phyloP scores from a whole-genome alignment of 1,140 invertebrate genomes.

The Brachionus koreanus region DNA sequence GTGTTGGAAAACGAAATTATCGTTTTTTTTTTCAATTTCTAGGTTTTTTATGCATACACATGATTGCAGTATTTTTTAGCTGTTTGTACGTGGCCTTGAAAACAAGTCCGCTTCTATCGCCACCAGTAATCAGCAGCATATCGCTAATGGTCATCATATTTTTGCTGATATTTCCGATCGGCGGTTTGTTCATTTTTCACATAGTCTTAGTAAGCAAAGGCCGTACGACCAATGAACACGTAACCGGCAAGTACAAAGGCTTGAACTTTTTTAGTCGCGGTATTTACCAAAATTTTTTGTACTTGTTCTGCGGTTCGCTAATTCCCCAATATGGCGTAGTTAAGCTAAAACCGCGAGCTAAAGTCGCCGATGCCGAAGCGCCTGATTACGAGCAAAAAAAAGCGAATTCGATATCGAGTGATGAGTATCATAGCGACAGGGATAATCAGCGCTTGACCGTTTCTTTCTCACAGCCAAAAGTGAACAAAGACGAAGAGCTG shows the following conservation, averaged over 20 bases:
- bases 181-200: conserved; percentile 94
- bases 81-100: conserved; percentile 59
- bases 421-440: conserved; percentile 1
- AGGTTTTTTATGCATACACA: conserved; percentile 88
- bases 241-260: conserved; percentile 94
- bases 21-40: conserved; percentile 79
- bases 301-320: background rate
- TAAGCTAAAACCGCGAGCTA: background rate
- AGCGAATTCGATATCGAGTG: conserved; percentile 12
- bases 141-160: conserved; percentile 84
- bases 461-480: background rate
- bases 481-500: conserved; percentile 20
- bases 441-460: conserved; percentile 24
- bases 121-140: conserved; percentile 61
- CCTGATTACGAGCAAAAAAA: background rate
- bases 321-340: conserved; percentile 4
- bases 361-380: background rate
- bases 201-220: conserved; percentile 90
- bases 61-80: conserved; percentile 89
- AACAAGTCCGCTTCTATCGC: conserved; percentile 37
- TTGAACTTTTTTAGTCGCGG: conserved; percentile 74
- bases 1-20: conserved; percentile 96
- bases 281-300: conserved; percentile 18
- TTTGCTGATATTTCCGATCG: conserved; percentile 87
- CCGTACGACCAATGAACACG: conserved; percentile 99